These are phyloP conservation scores for Grammomys dolichurus DNA, from an alignment of 2,113 vertebrate species.

Conservation along the genomic window DNA sequence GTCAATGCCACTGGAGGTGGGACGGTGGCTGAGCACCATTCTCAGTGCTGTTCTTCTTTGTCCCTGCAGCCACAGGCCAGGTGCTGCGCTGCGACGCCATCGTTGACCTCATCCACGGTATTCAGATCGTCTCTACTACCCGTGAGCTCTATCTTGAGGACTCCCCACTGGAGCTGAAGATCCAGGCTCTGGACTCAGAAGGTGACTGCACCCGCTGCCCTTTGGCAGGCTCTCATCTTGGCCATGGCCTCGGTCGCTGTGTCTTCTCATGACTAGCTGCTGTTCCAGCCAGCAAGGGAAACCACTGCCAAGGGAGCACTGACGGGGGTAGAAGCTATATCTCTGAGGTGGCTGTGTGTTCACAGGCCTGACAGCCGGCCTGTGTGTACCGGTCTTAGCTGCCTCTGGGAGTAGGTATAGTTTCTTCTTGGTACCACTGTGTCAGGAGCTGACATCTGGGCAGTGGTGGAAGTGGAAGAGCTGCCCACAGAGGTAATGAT, in stretches of 20 bases:
- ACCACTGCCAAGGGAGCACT: too few species aligned
- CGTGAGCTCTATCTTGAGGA: constrained; percentile 97
- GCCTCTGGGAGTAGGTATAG: background rate
- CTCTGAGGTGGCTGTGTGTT: background rate
- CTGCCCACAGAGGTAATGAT: background rate
- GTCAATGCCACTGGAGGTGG: background rate
- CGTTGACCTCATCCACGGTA: constrained; percentile 94
- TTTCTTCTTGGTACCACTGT: fast-evolving
- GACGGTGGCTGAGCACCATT: fast-evolving
- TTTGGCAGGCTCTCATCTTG: too few species aligned
- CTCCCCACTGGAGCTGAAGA: constrained; percentile 94
- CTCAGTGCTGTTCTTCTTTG: background rate
- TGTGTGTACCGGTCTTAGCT: too few species aligned
- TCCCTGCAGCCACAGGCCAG: constrained; percentile 92
- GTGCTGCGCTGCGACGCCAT: constrained; percentile 97
- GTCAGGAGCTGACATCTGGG: background rate
- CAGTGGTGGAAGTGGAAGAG: background rate
- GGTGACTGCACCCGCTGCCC: constrained; percentile 82
- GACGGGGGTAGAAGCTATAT: background rate
- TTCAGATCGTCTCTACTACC: constrained; percentile 96
- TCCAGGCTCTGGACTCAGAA: constrained; percentile 96
- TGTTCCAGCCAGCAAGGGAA: background rate
- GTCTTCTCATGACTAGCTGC: fast-evolving
- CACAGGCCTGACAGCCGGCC: background rate
- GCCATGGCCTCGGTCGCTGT: too few species aligned